phyloP scores from a whole-genome alignment of 2,797 vertebrate genomes.

The Yasuhikotakia modesta region DNA sequence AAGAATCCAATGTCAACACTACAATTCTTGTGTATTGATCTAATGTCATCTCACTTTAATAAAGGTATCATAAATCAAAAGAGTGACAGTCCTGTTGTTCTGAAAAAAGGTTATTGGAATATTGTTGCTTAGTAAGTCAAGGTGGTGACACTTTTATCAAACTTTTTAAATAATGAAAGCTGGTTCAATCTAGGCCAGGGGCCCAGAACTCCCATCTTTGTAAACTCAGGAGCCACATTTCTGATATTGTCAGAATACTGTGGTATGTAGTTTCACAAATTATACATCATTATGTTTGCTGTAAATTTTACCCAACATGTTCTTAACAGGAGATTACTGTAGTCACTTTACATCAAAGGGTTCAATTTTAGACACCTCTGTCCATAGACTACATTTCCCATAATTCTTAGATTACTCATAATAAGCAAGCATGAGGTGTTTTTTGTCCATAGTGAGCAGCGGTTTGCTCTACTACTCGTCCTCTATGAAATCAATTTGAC shows the following conservation, averaged over 20 bases:
- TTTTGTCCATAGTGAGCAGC: background rate
- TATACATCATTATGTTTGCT: background rate
- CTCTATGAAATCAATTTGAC: background rate
- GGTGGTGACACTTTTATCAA: background rate
- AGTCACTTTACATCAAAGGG: background rate
- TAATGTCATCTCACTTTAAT: background rate
- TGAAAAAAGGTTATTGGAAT: background rate
- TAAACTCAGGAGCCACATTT: background rate
- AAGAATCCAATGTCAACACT: constrained; percentile 14
- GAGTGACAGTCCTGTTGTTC: background rate
- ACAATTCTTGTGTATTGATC: constrained; percentile 3
- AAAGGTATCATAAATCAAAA: background rate
- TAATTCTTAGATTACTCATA: background rate
- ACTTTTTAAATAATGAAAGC: background rate
- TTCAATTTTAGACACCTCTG: no score
- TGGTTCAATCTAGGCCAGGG: background rate
- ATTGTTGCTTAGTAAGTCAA: constrained; percentile 11
- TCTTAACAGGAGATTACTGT: background rate
- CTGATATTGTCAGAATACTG: background rate
- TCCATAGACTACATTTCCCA: background rate
- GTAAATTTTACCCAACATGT: background rate
- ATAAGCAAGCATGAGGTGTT: background rate
- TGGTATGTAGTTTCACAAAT: background rate
- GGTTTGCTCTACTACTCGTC: background rate
- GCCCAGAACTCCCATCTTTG: background rate